Evolutionary conservation across 2,113 vertebrate species (phyloP), one percentile per base, ranked within the genome.

Genomic region (Taxidea taxus): DNA sequence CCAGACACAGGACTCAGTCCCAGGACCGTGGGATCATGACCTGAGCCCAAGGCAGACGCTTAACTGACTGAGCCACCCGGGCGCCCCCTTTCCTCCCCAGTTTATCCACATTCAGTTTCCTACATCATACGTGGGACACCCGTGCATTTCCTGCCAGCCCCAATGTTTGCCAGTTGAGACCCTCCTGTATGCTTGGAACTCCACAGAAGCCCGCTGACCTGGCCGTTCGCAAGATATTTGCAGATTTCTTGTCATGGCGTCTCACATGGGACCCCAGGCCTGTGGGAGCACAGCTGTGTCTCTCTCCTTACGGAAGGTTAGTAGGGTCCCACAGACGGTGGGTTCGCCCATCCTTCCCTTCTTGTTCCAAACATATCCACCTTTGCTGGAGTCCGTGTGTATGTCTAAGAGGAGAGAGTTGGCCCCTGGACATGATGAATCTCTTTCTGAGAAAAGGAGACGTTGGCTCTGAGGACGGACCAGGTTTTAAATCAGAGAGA

Each of bases 121-220:
- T 2, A 0, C 7, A 1, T 49, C 15, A 25, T 12, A 7, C 0
- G 1, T 72, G 39, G 15, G 42, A 20, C 31, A 16, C 6, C 49
- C 25, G 4, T 5, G 21, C 21, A 8, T 20, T 29, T 11, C 84
- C 84, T 18, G 18, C 70, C 23, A 14, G 21, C 16, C 25, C 39
- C 1, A 5, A 0, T 0, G 0, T 47, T 77, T 37, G 23, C 64
- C 0, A 3, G 7, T 1, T 25, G 49, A 44, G 62, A n/a, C 39
- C n/a, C 74, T 51, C 23, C 58, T 14, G 0, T 27, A 23, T 49
- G 31, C 70, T 27, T 20, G 9, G 21, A 62, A 10, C 27, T 42
- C 0, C 1, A 4, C 11, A 54, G 75, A 68, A 11, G 72, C 37
- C 54, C 31, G 4, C 15, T 3, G 7, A 29, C 23, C 12, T 25